Evolutionary conservation across 2,113 vertebrate genomes (phyloP).

Genomic region (Mormoops blainvillei): DNA sequence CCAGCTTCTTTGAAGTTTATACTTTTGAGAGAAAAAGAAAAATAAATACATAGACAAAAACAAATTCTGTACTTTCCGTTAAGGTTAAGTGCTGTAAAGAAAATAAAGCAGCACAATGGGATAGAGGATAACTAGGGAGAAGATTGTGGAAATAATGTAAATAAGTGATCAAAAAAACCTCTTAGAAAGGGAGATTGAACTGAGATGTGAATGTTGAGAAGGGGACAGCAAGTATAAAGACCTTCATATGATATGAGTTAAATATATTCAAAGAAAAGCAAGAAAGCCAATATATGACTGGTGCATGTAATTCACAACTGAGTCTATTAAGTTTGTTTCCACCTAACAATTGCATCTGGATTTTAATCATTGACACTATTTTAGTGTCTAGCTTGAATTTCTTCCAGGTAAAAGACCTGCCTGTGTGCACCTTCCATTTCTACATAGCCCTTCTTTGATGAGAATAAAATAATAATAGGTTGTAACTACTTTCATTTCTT

Average conservation of each 20-base stretch:
- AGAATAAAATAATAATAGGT: background rate
- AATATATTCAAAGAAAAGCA: background rate
- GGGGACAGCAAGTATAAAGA: background rate
- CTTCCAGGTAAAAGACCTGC: background rate
- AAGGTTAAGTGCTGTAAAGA: background rate
- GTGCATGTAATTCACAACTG: background rate
- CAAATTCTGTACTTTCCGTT: background rate
- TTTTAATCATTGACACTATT: background rate
- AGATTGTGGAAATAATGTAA: background rate
- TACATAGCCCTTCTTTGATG: background rate
- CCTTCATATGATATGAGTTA: background rate
- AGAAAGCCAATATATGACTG: background rate
- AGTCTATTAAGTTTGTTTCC: slow-evolving; percentile 4
- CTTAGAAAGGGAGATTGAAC: background rate
- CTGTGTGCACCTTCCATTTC: background rate
- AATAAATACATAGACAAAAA: background rate
- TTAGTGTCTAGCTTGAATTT: background rate
- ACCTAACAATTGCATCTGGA: background rate
- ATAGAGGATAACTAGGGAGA: background rate
- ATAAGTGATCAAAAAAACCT: background rate
- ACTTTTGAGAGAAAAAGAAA: background rate
- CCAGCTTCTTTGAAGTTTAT: background rate
- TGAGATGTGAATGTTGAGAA: background rate
- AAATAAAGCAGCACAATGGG: background rate
- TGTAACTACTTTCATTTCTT: background rate